Evolutionary conservation across 2,888 invertebrate genomes (phyloP).

Genomic region (Girardia tigrina): DNA sequence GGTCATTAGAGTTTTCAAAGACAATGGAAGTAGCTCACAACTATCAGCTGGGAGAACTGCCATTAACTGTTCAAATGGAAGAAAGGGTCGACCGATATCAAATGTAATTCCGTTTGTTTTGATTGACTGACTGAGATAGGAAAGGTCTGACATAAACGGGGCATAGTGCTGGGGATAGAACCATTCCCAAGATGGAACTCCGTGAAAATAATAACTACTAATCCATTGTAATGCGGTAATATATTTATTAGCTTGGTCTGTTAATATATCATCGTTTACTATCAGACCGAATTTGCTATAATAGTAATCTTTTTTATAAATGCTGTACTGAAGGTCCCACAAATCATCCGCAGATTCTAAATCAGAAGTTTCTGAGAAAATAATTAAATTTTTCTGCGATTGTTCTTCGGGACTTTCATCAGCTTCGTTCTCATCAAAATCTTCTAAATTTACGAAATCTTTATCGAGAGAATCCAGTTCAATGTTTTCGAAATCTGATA

Average conservation of each 20-base stretch:
- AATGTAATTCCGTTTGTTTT: neutral
- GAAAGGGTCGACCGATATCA: constrained; percentile 25
- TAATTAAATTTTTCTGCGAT: neutral
- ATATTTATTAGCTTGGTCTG: constrained; percentile 28
- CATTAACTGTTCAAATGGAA: constrained; percentile 35
- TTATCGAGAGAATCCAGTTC: neutral
- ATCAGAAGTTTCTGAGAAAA: neutral
- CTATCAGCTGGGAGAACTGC: constrained; percentile 30
- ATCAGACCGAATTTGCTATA: constrained; percentile 21
- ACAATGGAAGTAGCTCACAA: constrained; percentile 25
- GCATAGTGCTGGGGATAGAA: constrained; percentile 87
- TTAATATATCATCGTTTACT: neutral
- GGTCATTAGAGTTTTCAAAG: constrained; percentile 57
- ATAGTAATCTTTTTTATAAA: constrained; percentile 33
- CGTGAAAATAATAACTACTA: constrained; percentile 83
- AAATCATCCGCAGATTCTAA: constrained; percentile 25
- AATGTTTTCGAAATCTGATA: neutral
- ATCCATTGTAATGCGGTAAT: constrained; percentile 90
- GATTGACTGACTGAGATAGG: neutral
- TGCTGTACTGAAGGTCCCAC: neutral
- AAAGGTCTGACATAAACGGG: constrained; percentile 52
- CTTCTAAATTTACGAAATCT: no score
- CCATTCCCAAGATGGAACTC: constrained; percentile 95
- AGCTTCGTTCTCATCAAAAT: neutral
- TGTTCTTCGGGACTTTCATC: neutral